Conservation (phyloP, 2,113 vertebrate genomes). For the Bubo bubo region DNA sequence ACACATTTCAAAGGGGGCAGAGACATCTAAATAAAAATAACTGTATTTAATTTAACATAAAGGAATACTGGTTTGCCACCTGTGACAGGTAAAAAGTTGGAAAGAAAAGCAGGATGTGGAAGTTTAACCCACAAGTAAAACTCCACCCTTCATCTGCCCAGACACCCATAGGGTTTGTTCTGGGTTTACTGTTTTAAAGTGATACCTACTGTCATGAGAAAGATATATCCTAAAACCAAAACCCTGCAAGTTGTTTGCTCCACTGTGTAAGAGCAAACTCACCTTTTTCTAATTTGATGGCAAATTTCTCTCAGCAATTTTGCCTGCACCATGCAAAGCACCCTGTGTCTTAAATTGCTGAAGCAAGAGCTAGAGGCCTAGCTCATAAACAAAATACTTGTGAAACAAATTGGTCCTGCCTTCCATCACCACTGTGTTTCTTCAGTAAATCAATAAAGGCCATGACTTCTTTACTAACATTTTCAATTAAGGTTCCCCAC, state of each 20-base stretch:
- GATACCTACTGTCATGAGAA: background rate
- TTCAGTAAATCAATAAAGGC: slow-evolving; percentile 33
- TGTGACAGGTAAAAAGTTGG: background rate
- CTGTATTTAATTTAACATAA: background rate
- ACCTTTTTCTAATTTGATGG: background rate
- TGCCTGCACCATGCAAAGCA: background rate
- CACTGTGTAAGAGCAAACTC: background rate
- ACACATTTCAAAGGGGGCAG: background rate
- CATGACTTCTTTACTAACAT: slow-evolving; percentile 32
- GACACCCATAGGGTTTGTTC: background rate
- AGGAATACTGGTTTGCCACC: background rate
- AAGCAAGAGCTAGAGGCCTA: background rate
- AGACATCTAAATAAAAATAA: background rate
- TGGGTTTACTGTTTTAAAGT: background rate
- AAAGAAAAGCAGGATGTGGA: background rate
- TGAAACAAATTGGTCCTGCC: background rate
- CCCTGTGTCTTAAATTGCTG: background rate
- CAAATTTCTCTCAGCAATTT: background rate
- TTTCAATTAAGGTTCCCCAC: slow-evolving; percentile 46
- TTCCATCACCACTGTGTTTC: background rate
- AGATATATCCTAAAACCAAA: background rate
- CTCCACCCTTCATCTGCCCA: background rate
- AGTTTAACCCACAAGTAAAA: background rate
- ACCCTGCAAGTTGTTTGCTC: background rate
- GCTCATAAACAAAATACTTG: background rate